Base-by-base conservation (phyloP, 2,113 vertebrate genomes). In the Microcebus ravelobensis region DNA sequence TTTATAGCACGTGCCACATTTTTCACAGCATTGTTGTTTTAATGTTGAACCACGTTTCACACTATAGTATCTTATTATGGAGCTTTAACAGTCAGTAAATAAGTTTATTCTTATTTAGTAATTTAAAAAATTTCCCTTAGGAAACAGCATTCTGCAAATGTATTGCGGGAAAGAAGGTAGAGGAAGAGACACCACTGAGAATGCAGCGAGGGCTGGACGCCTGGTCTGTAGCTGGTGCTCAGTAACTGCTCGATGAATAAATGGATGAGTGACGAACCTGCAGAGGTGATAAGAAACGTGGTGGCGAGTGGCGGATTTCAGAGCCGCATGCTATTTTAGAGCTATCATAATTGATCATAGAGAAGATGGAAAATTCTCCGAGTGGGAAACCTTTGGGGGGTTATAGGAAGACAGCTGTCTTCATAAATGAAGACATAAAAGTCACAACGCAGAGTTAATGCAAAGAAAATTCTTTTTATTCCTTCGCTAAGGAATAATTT, bases 61-160 rank as follows among this genome's bases (percentile, higher is more conserved):
- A 93, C 83, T 34, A 65, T 2, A 80, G 52, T 20, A 63, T 45
- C 84, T 96, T 77, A 42, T 85, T 67, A 88, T 1, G 71, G 81
- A 77, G 52, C 70, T 96, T 80, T 86, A 84, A 57, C 45, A 94
- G 61, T 85, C 88, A 68, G 55, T 91, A 88, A 89, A 25, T 87
- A 95, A 82, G 31, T 80, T 73, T 55, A 48, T 73, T 55, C 36
- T 55, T 79, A 65, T 57, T 57, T 76, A 42, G 11, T 68, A 95
- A 80, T 31, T 31, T 1, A 42, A 65, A 82, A 61, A 79, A 2
- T 18, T 3, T 36, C 15, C 23, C 82, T 70, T 34, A 13, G 29
- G 61, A 90, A 92, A 42, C 3, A 39, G 29, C 34, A 14, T 39
- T 55, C 36, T 55, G 57, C 61, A 77, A 42, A 81, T 18, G 3